Conservation (phyloP, 2,888 invertebrate species). For the Artemia sp. region DNA sequence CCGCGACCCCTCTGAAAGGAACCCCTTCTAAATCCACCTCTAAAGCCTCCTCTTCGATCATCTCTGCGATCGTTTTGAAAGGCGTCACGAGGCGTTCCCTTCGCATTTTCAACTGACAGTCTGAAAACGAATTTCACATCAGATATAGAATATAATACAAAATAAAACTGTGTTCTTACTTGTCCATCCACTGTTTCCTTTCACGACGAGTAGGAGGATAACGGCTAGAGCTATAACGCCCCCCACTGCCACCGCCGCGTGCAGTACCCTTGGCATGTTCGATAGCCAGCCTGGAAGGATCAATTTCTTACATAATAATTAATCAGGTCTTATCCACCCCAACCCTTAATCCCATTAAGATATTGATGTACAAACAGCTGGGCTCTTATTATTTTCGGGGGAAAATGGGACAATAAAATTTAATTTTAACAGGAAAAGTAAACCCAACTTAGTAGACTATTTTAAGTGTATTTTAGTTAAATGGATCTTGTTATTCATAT, state of each 20-base stretch:
- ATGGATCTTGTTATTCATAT: too few relatives aligned
- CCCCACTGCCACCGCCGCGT: slow-evolving; percentile 50
- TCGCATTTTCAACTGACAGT: slow-evolving; percentile 67
- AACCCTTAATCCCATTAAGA: too few relatives aligned
- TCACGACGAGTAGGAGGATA: slow-evolving; percentile 21
- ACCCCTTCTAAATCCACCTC: slow-evolving; percentile 24
- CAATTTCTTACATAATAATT: slow-evolving; percentile 22
- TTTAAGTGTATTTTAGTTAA: too few relatives aligned
- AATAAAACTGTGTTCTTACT: slow-evolving; percentile 41
- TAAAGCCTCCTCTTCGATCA: slow-evolving; percentile 25
- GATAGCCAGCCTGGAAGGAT: slow-evolving; percentile 56
- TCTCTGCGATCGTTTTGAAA: slow-evolving; percentile 43
- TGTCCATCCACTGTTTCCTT: slow-evolving; percentile 44
- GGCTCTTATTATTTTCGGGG: too few relatives aligned
- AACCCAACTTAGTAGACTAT: too few relatives aligned
- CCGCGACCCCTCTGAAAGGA: background rate
- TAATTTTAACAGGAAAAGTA: too few relatives aligned
- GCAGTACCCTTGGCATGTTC: slow-evolving; percentile 63
- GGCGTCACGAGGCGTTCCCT: slow-evolving; percentile 44
- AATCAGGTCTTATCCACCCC: too few relatives aligned
- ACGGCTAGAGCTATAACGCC: slow-evolving; percentile 29
- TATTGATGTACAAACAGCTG: too few relatives aligned
- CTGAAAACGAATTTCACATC: slow-evolving; percentile 31
- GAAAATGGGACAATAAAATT: too few relatives aligned
- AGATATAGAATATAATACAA: slow-evolving; percentile 38